Evolutionary conservation across 2,113 vertebrate genomes (phyloP), one percentile per base, ranked within the genome.

Genomic region (Crotalus horridus): DNA sequence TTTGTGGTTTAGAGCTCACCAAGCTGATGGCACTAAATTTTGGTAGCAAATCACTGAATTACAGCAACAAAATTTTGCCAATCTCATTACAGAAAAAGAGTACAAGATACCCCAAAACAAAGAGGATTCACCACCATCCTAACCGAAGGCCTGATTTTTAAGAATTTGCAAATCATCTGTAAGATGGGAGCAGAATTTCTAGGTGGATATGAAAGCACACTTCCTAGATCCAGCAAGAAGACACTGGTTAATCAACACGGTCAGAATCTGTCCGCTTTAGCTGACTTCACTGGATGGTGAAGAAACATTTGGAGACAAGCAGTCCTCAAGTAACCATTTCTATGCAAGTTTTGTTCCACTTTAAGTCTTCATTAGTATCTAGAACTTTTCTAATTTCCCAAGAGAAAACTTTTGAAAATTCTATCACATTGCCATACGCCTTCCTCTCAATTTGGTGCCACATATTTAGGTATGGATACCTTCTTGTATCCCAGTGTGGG

Each of bases 391-490:
- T 48, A 64, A 95, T 1, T 53, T 95, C 85, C 93, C 92, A 24
- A 17, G 69, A 95, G 74, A 91, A 54, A 96, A 94, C 93, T 61
- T 39, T 85, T 53, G 29, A 94, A 89, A 88, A 54, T 90, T 94
- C 85, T 85, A 91, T 21, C 24, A 64, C 48, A 81, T 90, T 92
- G 33, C 26, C 48, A 13, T 94, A 92, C 43, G 1, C 85, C 20
- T 53, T 92, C 61, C 20, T 93, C 92, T 93, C 89, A 92, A 46
- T 23, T 64, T 58, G 53, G 33, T 85, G 15, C 91, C 59, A 91
- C 46, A 91, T 55, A 92, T 93, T 93, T 95, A 93, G 94, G 29
- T 59, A 13, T 9, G 43, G 64, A 6, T 15, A 54, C 26, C 43
- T 26, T 85, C n/a, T 55, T 69, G 29, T 33, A 39, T 94, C 94